Evolutionary conservation across 1,140 invertebrate species (phyloP).

Genomic region (Liolophura sinensis): DNA sequence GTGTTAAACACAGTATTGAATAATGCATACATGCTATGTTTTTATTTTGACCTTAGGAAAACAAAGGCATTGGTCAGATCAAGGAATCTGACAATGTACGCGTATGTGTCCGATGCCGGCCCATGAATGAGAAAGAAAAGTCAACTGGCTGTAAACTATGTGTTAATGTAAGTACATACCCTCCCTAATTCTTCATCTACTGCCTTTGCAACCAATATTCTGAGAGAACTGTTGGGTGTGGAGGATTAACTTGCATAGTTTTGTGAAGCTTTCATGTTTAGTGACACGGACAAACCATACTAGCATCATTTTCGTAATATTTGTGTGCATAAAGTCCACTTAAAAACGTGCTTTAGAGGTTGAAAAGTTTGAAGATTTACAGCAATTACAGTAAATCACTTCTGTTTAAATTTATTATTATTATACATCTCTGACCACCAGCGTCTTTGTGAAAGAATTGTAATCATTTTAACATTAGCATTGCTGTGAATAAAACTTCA

Average conservation of each 20-base stretch:
- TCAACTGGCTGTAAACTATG: slow-evolving; percentile 66
- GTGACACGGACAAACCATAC: no score
- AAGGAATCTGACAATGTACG: slow-evolving; percentile 73
- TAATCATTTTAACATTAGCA: no score
- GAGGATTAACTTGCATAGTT: no score
- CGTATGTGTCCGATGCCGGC: slow-evolving; percentile 88
- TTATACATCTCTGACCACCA: not conserved
- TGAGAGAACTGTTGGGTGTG: no score
- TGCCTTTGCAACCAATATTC: no score
- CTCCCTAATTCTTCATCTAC: not conserved
- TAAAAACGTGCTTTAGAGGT: not conserved
- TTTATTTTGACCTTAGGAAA: slow-evolving; percentile 27
- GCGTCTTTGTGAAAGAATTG: no score
- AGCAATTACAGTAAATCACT: not conserved
- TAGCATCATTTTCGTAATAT: no score
- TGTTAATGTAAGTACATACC: slow-evolving; percentile 55
- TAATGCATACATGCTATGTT: not conserved
- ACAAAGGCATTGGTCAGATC: slow-evolving; percentile 19
- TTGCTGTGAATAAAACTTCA: no score
- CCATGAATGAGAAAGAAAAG: slow-evolving; percentile 82
- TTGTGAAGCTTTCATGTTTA: no score
- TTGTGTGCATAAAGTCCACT: not conserved
- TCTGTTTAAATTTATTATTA: not conserved
- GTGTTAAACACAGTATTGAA: no score
- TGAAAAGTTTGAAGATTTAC: not conserved